Evolutionary conservation across 1,140 invertebrate species (phyloP).

Genomic region (Calosoma granatense): DNA sequence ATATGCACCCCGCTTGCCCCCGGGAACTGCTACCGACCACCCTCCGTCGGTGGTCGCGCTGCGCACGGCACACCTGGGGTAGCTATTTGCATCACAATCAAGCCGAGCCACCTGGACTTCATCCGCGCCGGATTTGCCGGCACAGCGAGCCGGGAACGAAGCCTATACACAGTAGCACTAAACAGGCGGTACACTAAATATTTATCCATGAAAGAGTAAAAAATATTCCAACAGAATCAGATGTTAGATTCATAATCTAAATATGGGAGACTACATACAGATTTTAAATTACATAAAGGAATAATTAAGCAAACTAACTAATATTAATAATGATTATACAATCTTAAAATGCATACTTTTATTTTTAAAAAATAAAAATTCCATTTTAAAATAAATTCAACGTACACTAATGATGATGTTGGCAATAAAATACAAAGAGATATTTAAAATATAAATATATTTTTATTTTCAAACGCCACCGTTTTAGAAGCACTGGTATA

Average conservation of each 20-base stretch:
- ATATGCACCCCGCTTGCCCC: no score
- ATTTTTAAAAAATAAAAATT: no score
- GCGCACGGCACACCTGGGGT: conserved; percentile 16
- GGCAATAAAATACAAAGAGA: no score
- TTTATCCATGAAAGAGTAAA: no score
- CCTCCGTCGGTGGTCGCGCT: conserved; percentile 9
- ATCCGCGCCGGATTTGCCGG: conserved; percentile 2
- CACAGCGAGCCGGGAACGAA: not conserved
- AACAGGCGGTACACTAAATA: not conserved
- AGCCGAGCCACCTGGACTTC: conserved; percentile 17
- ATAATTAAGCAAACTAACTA: not conserved
- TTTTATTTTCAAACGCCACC: no score
- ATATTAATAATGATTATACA: no score
- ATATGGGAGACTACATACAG: not conserved
- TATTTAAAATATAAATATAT: no score
- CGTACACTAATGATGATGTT: no score
- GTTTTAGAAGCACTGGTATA: conserved; percentile 12
- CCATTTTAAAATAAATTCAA: no score
- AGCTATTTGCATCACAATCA: conserved; percentile 18
- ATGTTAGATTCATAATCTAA: no score
- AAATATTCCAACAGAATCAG: no score
- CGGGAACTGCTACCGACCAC: not conserved
- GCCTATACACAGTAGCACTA: not conserved
- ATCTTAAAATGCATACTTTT: no score
- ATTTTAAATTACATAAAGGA: not conserved